Evolutionary conservation across 2,113 vertebrate genomes (phyloP).

Genomic region (Amazona guildingii): DNA sequence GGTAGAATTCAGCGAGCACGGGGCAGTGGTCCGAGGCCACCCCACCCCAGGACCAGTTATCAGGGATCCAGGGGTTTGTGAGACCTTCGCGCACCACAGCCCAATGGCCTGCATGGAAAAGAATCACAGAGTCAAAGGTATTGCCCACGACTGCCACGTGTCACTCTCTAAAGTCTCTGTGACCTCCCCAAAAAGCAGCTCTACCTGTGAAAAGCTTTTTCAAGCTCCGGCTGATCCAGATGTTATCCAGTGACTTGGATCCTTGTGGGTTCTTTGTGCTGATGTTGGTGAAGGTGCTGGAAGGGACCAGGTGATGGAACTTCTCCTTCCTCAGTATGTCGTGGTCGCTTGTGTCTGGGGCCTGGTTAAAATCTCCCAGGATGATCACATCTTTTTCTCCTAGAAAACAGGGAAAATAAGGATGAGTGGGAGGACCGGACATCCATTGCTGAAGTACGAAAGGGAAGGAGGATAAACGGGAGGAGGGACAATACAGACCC

Average conservation of each 20-base stretch:
- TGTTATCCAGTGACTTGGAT: slow-evolving; percentile 87
- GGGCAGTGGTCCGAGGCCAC: slow-evolving; percentile 94
- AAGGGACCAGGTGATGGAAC: slow-evolving; percentile 81
- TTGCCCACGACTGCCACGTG: fast-evolving
- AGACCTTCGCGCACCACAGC: slow-evolving; percentile 89
- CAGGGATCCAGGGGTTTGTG: slow-evolving; percentile 95
- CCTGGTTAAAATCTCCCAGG: slow-evolving; percentile 87
- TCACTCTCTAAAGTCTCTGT: fast-evolving
- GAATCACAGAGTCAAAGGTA: neutral
- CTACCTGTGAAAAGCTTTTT: slow-evolving; percentile 91
- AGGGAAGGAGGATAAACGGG: neutral
- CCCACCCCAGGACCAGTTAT: slow-evolving; percentile 97
- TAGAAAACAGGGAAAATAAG: slow-evolving; percentile 39
- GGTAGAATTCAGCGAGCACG: slow-evolving; percentile 85
- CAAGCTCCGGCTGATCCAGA: slow-evolving; percentile 90
- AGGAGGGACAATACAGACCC: neutral
- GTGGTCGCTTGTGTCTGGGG: slow-evolving; percentile 82
- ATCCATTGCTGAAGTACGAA: neutral
- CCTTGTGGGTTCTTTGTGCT: slow-evolving; percentile 92
- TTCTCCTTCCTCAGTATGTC: slow-evolving; percentile 89
- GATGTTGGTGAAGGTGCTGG: slow-evolving; percentile 90
- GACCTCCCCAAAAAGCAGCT: neutral
- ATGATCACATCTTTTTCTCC: slow-evolving; percentile 89
- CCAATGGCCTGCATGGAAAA: slow-evolving; percentile 81
- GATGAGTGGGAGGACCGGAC: neutral